Evolutionary conservation across 2,888 invertebrate species (phyloP).

Genomic region (Alloplasta piceator): DNA sequence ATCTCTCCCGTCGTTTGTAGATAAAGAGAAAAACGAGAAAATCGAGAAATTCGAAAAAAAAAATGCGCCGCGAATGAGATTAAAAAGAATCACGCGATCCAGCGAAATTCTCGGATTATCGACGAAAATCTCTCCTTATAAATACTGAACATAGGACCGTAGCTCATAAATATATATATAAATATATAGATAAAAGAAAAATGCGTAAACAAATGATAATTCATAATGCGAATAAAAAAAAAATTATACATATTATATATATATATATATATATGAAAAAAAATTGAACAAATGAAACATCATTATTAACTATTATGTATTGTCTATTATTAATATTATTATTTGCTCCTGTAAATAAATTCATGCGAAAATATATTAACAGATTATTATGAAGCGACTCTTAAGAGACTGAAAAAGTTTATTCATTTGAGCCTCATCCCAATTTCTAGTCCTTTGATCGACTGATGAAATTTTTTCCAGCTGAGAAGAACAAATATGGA

Average conservation of each 20-base stretch:
- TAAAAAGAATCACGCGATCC: slow-evolving; percentile 60
- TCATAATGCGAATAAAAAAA: slow-evolving; percentile 73
- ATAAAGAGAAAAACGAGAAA: slow-evolving; percentile 43
- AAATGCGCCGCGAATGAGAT: slow-evolving; percentile 20
- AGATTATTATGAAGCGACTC: slow-evolving; percentile 80
- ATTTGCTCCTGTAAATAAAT: slow-evolving; percentile 83
- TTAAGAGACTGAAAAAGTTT: slow-evolving; percentile 8
- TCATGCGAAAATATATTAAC: slow-evolving; percentile 83
- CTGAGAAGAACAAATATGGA: too few species aligned
- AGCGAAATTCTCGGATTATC: slow-evolving; percentile 80
- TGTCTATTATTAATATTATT: slow-evolving; percentile 68
- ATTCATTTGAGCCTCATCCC: slow-evolving; percentile 37
- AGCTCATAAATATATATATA: slow-evolving; percentile 79
- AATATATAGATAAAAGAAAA: slow-evolving; percentile 66
- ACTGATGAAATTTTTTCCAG: too few species aligned
- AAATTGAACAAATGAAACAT: slow-evolving; percentile 65
- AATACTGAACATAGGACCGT: slow-evolving; percentile 67
- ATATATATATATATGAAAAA: slow-evolving; percentile 71
- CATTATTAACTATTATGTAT: slow-evolving; percentile 67
- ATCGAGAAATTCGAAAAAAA: slow-evolving; percentile 47
- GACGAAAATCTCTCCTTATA: slow-evolving; percentile 73
- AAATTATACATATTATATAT: slow-evolving; percentile 74
- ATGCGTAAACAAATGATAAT: slow-evolving; percentile 70
- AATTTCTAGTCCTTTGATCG: too few species aligned
- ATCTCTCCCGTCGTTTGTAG: slow-evolving; percentile 46